These are phyloP conservation scores for Stenichneumon culpator DNA, from an alignment of 2,888 invertebrate genomes.

Conservation along the genomic window DNA sequence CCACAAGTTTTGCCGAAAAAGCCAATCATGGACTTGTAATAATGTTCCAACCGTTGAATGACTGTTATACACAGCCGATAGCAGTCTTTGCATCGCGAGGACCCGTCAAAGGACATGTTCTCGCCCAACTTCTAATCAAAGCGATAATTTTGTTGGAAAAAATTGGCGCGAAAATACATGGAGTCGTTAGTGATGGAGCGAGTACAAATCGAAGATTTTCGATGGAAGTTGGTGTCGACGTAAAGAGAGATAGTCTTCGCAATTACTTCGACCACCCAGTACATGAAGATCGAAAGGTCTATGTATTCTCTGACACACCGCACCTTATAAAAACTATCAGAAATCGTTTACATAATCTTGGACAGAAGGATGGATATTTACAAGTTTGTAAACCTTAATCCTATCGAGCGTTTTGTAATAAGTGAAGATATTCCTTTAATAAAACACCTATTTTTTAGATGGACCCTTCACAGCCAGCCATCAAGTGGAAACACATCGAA, in stretches of 20 bases:
- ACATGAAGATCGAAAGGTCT: conserved; percentile 57
- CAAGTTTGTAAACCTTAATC: not conserved
- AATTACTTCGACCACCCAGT: conserved; percentile 57
- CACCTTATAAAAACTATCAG: conserved; percentile 8
- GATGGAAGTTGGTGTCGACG: conserved; percentile 60
- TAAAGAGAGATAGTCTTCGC: conserved; percentile 38
- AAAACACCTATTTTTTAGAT: conserved; percentile 12
- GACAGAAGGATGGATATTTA: conserved; percentile 2
- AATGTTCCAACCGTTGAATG: conserved; percentile 64
- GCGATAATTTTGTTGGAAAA: conserved; percentile 61
- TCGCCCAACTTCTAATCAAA: conserved; percentile 54
- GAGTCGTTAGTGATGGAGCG: conserved; percentile 60
- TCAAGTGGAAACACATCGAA: conserved; percentile 52
- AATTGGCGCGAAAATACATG: conserved; percentile 61
- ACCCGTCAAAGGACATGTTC: conserved; percentile 29
- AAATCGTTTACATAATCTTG: conserved; percentile 1
- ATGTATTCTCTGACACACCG: not conserved
- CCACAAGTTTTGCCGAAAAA: conserved; percentile 43
- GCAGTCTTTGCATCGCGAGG: conserved; percentile 60
- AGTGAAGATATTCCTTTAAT: too few relatives aligned
- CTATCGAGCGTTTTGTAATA: too few relatives aligned
- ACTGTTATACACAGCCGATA: conserved; percentile 61
- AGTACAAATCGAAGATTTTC: conserved; percentile 67
- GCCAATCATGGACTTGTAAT: conserved; percentile 64
- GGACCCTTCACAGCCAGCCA: conserved; percentile 35